A percentile compares a stretch with the other conserved stretches of the same genome.
Conservation (phyloP, 64 coral and sea anemone genomes). For the Porites australiensis region DNA sequence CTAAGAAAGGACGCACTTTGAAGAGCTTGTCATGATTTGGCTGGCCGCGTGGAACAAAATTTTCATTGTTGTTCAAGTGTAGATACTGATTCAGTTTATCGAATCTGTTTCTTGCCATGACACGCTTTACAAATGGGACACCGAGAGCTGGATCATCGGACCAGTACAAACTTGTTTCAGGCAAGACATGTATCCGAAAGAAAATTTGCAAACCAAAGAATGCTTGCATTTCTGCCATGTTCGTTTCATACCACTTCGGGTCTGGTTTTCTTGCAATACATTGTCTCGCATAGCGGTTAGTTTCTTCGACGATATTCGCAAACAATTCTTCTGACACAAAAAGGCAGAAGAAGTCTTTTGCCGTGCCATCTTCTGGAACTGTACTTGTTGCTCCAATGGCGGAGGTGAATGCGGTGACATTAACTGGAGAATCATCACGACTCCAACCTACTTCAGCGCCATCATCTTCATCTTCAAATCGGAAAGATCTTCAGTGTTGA, state of each 20-base stretch:
- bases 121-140: conserved; percentile 25
- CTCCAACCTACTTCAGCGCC: too few species aligned
- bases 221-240: conserved; percentile 40
- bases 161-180: conserved; percentile 27
- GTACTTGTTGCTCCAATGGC: too few species aligned
- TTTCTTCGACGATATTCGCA: too few species aligned
- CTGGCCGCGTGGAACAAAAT: background rate
- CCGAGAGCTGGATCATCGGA: conserved; percentile 17
- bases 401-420: too few species aligned
- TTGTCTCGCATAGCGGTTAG: too few species aligned
- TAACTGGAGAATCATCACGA: too few species aligned
- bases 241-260: conserved; percentile 24
- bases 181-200: background rate
- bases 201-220: conserved; percentile 10
- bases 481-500: too few species aligned
- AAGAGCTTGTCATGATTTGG: conserved; percentile 64
- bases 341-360: too few species aligned
- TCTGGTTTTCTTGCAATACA: too few species aligned
- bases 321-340: too few species aligned
- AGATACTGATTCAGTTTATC: conserved; percentile 66
- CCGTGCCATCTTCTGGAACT: too few species aligned
- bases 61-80: conserved; percentile 36
- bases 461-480: too few species aligned
- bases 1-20: conserved; percentile 58
- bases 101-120: conserved; percentile 34